Evolutionary conservation across 1,140 invertebrate genomes (phyloP).

Genomic region (Trissolcus basalis): DNA sequence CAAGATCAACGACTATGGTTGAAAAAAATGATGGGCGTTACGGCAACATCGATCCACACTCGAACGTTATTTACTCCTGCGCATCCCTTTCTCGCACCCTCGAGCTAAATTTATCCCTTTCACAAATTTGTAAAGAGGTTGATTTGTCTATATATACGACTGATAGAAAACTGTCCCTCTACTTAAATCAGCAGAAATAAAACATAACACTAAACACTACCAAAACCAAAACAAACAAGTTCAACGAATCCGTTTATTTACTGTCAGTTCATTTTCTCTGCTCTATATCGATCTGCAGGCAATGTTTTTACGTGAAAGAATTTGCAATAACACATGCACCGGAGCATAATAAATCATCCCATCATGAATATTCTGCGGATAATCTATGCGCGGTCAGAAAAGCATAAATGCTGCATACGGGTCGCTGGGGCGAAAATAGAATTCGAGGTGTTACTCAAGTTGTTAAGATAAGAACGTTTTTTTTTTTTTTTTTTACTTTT

Average conservation of each 20-base stretch:
- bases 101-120: conserved; percentile 51
- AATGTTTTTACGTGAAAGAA: conserved; percentile 25
- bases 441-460: too few relatives aligned
- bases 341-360: conserved; percentile 51
- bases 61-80: conserved; percentile 55
- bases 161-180: too few relatives aligned
- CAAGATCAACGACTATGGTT: conserved; percentile 37
- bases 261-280: not conserved
- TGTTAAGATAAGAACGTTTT: too few relatives aligned
- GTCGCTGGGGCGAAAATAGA: not conserved
- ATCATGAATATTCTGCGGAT: conserved; percentile 52
- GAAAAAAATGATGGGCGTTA: conserved; percentile 51
- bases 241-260: not conserved
- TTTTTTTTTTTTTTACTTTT: too few relatives aligned
- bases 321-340: conserved; percentile 37
- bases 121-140: conserved; percentile 39
- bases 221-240: too few relatives aligned
- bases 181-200: too few relatives aligned
- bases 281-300: not conserved
- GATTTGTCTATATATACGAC: conserved; percentile 14
- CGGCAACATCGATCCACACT: conserved; percentile 57
- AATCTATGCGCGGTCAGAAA: conserved; percentile 39
- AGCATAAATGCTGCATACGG: conserved; percentile 49
- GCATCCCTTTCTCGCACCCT: conserved; percentile 54
- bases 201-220: too few relatives aligned